Evolutionary conservation across 2,888 invertebrate genomes (phyloP), one percentile per base, ranked within the genome.

Genomic region (Sinodicranocentrus sp.): DNA sequence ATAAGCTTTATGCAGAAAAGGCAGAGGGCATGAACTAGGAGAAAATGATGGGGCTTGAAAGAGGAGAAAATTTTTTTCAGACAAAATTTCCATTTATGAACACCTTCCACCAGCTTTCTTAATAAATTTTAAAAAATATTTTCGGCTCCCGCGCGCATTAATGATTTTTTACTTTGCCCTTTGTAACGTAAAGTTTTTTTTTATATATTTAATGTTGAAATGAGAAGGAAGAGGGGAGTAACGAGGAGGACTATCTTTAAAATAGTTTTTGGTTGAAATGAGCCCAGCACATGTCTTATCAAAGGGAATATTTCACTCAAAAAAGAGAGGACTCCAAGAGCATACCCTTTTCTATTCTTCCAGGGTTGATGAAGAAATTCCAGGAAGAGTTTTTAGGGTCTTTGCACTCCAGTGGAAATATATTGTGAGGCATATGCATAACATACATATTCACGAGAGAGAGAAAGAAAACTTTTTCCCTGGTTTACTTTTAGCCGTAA

Each of bases 251-350:
- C 23, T 25, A 59, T 43, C n/a, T 26, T 63, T n/a, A 21, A 59
- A 59, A 26, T 15, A 59, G 54, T 59, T 63, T 63, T 28, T 33
- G 8, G 17, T 28, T 63, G 5, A 19, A 63, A 63, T 33, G 63
- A 63, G 63, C n/a, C n/a, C 13, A 21, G 44, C 13, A 25, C 26
- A 15, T 28, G 44, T 73, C 44, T 73, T 73, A 73, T 73, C 73
- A 61, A 73, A 63, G 21, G 23, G 8, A 52, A 65, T 75, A 65
- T 65, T 65, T 75, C 52, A 65, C 39, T 33, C 52, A 5, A 67
- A 21, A n/a, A 23, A 52, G 13, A 39, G 39, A 67, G n/a, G 19
- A 43, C 21, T 19, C 39, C 6, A 23, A 26, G 54, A 54, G 19
- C 17, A 63, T 28, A 63, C 63, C n/a, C 63, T 61, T 13, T 21